Evolutionary conservation across 2,113 vertebrate species (phyloP).

Genomic region (Himantopus leucocephalus): DNA sequence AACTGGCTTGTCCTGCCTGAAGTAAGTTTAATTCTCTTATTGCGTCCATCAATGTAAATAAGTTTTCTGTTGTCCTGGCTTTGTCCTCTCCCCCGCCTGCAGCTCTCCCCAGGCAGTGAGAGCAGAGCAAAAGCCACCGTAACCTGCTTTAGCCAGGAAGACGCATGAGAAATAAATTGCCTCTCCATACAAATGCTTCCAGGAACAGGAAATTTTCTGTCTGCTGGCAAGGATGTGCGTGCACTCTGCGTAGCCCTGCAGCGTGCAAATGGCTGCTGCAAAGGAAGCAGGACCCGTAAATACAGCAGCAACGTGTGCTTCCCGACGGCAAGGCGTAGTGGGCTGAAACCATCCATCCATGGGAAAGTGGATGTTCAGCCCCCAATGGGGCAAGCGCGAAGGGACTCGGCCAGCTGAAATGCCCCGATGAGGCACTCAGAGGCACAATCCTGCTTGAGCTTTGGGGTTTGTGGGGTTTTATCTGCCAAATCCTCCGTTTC

Average conservation of each 20-base stretch:
- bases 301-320: background rate
- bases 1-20: background rate
- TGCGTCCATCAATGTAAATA: background rate
- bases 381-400: background rate
- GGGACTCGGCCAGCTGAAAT: background rate
- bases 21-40: background rate
- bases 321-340: background rate
- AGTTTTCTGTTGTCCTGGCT: constrained; percentile 10
- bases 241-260: background rate
- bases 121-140: background rate
- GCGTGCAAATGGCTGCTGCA: constrained; percentile 1
- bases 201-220: constrained; percentile 36
- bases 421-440: background rate
- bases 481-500: background rate
- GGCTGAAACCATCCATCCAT: background rate
- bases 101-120: background rate
- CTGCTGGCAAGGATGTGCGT: background rate
- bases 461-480: background rate
- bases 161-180: background rate
- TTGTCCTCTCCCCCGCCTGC: background rate
- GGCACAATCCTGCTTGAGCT: background rate
- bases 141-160: background rate
- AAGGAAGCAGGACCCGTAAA: background rate
- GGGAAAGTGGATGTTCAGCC: background rate
- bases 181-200: background rate